These are phyloP conservation scores for Vollenhovia emeryi DNA, from an alignment of 1,140 invertebrate genomes.

Conservation along the genomic window DNA sequence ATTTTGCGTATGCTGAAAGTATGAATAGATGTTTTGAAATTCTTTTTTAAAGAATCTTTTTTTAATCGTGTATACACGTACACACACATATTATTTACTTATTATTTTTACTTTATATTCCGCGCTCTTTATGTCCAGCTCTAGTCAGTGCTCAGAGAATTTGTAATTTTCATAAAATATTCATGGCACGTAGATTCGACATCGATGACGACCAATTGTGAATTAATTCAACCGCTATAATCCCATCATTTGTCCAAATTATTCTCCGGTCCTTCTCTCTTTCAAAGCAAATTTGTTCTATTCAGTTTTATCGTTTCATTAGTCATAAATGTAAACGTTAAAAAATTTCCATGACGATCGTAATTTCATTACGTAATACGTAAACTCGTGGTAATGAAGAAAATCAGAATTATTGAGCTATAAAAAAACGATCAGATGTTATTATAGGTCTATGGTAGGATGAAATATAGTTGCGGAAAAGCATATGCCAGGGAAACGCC, in stretches of 20 bases:
- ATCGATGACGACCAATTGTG: slow-evolving; percentile 15
- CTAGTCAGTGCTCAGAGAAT: neutral
- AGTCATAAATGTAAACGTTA: neutral
- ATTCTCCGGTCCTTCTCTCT: neutral
- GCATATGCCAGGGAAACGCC: neutral
- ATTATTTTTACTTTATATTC: neutral
- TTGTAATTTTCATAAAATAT: slow-evolving; percentile 50
- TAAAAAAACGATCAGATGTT: neutral
- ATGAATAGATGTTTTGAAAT: neutral
- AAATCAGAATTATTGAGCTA: neutral
- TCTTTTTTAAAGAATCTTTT: neutral
- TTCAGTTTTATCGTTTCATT: neutral
- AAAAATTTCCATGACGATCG: neutral
- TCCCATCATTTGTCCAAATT: slow-evolving; percentile 13
- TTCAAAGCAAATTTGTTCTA: slow-evolving; percentile 2
- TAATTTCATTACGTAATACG: neutral
- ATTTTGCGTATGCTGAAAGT: neutral
- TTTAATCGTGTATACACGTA: neutral
- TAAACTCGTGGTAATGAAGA: neutral
- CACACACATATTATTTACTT: neutral
- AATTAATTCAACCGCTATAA: slow-evolving; percentile 23
- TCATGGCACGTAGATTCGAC: slow-evolving; percentile 1
- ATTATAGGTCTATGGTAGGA: neutral
- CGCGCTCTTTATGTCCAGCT: neutral
- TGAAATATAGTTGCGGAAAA: neutral